A percentile compares a stretch with the other conserved stretches of the same genome.
phyloP scores from a whole-genome alignment of 1,140 invertebrate genomes.

The Drosophila pallidifrons region DNA sequence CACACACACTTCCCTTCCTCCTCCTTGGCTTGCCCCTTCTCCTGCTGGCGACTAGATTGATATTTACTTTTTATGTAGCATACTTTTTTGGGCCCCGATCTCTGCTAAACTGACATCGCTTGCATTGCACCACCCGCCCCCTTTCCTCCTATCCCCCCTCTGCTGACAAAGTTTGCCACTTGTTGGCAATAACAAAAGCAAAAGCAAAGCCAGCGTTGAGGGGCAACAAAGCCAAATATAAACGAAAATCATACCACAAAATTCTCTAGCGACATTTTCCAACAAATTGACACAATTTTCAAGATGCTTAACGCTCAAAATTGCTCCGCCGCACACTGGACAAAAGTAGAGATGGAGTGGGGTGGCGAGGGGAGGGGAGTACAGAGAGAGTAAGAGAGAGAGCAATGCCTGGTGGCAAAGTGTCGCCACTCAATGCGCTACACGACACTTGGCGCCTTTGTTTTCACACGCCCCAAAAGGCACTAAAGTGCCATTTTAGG shows the following conservation, averaged over 20 bases:
- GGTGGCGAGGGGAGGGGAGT: neutral
- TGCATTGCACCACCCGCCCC: slow-evolving; percentile 2
- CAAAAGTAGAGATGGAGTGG: neutral
- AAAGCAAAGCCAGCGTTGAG: slow-evolving; percentile 2
- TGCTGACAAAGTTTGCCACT: slow-evolving; percentile 30
- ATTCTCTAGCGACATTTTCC: slow-evolving; percentile 77
- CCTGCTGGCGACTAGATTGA: slow-evolving; percentile 56
- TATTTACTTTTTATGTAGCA: slow-evolving; percentile 73
- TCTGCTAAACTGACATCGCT: slow-evolving; percentile 16
- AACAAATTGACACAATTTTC: slow-evolving; percentile 84
- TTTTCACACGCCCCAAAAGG: slow-evolving; percentile 83
- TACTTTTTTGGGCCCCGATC: slow-evolving; percentile 53
- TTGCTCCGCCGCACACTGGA: slow-evolving; percentile 27
- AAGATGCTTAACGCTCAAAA: slow-evolving; percentile 76
- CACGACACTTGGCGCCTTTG: slow-evolving; percentile 80
- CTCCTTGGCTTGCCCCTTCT: slow-evolving; percentile 6
- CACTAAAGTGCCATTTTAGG: slow-evolving; percentile 84
- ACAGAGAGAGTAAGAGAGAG: too few species aligned
- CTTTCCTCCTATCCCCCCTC: slow-evolving; percentile 6
- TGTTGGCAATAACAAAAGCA: slow-evolving; percentile 42
- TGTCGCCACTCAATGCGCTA: slow-evolving; percentile 70
- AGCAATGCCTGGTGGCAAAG: slow-evolving; percentile 34
- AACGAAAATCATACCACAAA: slow-evolving; percentile 72
- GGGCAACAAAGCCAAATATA: slow-evolving; percentile 32
- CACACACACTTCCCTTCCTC: neutral